Percentiles rank a stretch among this genome's conserved stretches.
Evolutionary conservation across 1,140 invertebrate genomes (phyloP).

Genomic region (Drosophila athabasca): DNA sequence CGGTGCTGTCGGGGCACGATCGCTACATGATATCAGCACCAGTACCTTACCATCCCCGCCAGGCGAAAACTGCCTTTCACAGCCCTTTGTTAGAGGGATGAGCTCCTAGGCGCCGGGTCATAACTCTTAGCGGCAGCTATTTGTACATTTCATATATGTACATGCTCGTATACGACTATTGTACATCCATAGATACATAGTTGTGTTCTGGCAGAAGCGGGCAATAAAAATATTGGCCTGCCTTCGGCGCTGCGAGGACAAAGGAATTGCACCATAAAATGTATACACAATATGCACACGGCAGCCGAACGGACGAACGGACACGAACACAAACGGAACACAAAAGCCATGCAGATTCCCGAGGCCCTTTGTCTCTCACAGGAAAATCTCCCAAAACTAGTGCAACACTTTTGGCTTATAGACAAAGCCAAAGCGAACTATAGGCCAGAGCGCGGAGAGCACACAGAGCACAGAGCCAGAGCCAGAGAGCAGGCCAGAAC

Average conservation of each 20-base stretch:
- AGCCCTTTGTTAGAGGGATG: conserved; percentile 48
- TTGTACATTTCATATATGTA: conserved; percentile 64
- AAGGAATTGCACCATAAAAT: conserved; percentile 81
- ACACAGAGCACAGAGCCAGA: conserved; percentile 14
- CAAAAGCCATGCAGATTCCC: conserved; percentile 50
- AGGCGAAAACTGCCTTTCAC: conserved; percentile 66
- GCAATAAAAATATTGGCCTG: conserved; percentile 81
- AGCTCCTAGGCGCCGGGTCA: conserved; percentile 75
- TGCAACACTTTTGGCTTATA: conserved; percentile 81
- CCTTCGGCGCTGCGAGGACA: conserved; percentile 66
- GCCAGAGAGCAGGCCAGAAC: conserved; percentile 10
- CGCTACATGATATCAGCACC: conserved; percentile 36
- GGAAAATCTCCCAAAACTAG: conserved; percentile 64
- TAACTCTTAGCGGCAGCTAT: conserved; percentile 75
- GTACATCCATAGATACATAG: not conserved
- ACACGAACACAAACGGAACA: conserved; percentile 24
- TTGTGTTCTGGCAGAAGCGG: conserved; percentile 16
- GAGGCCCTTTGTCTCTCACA: conserved; percentile 56
- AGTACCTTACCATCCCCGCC: conserved; percentile 7
- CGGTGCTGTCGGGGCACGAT: conserved; percentile 28
- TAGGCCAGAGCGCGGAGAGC: conserved; percentile 4
- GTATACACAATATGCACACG: conserved; percentile 51
- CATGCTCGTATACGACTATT: conserved; percentile 25
- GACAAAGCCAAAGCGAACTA: conserved; percentile 53
- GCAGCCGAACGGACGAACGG: conserved; percentile 26